Percentiles rank a stretch among this genome's conserved stretches.
phyloP scores from a whole-genome alignment of 1,140 invertebrate genomes.

The Zaprionus camerounensis region DNA sequence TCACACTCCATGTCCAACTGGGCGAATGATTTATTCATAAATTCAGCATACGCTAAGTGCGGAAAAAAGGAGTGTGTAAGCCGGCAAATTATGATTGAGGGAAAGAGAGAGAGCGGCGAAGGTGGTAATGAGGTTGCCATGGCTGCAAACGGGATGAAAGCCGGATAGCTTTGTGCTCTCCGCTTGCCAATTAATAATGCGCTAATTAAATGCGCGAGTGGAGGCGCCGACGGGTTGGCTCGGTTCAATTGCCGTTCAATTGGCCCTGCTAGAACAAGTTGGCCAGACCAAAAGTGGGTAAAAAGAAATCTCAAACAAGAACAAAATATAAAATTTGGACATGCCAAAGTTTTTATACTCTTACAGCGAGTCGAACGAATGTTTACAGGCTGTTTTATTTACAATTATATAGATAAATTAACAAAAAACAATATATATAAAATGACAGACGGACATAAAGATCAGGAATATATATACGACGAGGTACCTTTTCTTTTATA shows the following conservation, averaged over 20 bases:
- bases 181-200: slow-evolving; percentile 55
- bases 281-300: background rate
- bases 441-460: too few relatives aligned
- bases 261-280: slow-evolving; percentile 7
- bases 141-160: slow-evolving; percentile 30
- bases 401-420: too few relatives aligned
- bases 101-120: slow-evolving; percentile 23
- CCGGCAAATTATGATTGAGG: slow-evolving; percentile 55
- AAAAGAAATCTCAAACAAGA: background rate
- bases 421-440: too few relatives aligned
- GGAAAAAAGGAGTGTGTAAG: slow-evolving; percentile 48
- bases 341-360: background rate
- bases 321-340: background rate
- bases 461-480: too few relatives aligned
- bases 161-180: slow-evolving; percentile 30
- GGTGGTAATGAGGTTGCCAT: slow-evolving; percentile 42
- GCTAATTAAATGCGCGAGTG: slow-evolving; percentile 41
- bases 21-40: slow-evolving; percentile 65
- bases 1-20: background rate
- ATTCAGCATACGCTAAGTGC: slow-evolving; percentile 53
- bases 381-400: too few relatives aligned
- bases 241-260: slow-evolving; percentile 37
- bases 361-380: too few relatives aligned
- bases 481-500: too few relatives aligned
- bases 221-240: slow-evolving; percentile 5